A percentile compares a stretch with the other conserved stretches of the same genome.
These are phyloP conservation scores for Astur gentilis DNA, from an alignment of 2,113 vertebrate species.

Conservation along the genomic window DNA sequence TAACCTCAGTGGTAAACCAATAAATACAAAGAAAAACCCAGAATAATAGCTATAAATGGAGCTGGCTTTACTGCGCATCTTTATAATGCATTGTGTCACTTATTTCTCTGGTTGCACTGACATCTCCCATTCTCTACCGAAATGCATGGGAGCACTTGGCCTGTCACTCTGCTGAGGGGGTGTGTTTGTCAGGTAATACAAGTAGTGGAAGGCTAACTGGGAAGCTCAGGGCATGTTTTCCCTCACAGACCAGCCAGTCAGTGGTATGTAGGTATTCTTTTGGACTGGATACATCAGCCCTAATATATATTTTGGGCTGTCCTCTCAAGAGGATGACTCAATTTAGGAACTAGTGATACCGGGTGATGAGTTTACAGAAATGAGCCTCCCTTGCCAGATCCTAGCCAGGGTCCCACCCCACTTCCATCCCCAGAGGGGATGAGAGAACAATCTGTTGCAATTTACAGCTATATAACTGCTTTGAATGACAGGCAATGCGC, in stretches of 20 bases:
- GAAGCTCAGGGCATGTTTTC: background rate
- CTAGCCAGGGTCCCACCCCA: background rate
- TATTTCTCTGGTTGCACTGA: background rate
- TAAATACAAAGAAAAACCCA: background rate
- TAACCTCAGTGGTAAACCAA: background rate
- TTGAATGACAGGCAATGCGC: background rate
- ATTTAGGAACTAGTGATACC: background rate
- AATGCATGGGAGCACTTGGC: background rate
- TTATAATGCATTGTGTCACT: background rate
- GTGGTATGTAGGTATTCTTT: background rate
- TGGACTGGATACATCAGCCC: background rate
- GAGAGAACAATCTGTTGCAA: background rate
- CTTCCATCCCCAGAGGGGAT: background rate
- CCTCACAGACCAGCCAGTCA: background rate
- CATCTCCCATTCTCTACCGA: background rate
- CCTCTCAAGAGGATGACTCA: background rate
- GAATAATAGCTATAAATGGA: background rate
- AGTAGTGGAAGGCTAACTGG: background rate
- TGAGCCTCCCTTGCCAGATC: background rate
- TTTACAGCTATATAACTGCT: background rate
- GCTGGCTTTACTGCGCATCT: background rate
- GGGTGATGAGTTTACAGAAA: background rate
- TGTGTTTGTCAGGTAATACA: background rate
- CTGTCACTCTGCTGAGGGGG: background rate
- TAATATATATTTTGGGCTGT: background rate